These are phyloP conservation scores for Apodemia mormo DNA, from an alignment of 2,888 invertebrate species.

Conservation along the genomic window DNA sequence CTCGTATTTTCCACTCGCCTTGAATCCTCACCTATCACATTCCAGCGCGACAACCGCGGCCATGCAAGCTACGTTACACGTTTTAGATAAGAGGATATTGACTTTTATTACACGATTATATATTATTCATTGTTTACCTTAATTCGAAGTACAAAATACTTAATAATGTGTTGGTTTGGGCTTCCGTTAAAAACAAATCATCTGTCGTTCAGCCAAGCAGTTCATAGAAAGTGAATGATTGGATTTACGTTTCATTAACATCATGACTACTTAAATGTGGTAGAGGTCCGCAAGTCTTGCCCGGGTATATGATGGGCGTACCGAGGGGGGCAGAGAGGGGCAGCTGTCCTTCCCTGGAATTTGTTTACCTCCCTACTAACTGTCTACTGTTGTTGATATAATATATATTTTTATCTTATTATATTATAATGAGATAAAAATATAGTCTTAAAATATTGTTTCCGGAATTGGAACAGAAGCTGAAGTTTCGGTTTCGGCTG, in stretches of 20 bases:
- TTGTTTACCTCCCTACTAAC: not conserved
- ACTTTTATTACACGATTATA: not conserved
- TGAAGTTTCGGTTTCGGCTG: too few relatives aligned
- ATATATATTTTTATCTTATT: too few relatives aligned
- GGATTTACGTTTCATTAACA: too few relatives aligned
- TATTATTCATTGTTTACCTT: not conserved
- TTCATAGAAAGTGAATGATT: too few relatives aligned
- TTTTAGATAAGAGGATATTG: slow-evolving; percentile 26
- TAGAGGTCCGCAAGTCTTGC: too few relatives aligned
- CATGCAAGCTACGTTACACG: slow-evolving; percentile 52
- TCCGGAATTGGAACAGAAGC: too few relatives aligned
- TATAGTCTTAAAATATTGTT: too few relatives aligned
- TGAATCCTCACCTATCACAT: slow-evolving; percentile 44
- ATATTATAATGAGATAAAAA: too few relatives aligned
- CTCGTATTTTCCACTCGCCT: not conserved
- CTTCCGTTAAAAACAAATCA: too few relatives aligned
- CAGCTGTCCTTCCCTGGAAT: not conserved
- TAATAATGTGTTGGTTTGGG: not conserved
- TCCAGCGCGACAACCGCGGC: slow-evolving; percentile 57
- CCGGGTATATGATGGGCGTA: not conserved
- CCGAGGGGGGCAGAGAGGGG: not conserved
- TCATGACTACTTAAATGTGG: too few relatives aligned
- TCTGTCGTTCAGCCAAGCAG: too few relatives aligned
- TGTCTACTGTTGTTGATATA: not conserved
- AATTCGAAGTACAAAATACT: not conserved